Evolutionary conservation across 53 echinoderm and acorn worm species (phyloP), one percentile per base, ranked within the genome.

Genomic region (Glandiceps talaboti): DNA sequence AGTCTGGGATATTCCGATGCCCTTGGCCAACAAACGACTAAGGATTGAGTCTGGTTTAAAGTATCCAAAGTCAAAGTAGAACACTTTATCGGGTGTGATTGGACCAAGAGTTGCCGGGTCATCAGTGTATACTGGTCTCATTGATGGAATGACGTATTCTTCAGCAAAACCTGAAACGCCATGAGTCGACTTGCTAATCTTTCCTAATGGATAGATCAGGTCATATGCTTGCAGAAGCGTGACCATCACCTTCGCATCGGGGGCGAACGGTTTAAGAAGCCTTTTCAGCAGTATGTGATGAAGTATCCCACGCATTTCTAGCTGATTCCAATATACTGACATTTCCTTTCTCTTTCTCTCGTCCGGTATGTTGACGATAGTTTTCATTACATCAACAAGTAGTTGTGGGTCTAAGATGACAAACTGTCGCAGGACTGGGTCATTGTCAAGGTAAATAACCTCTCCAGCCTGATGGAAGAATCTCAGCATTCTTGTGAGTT

Each of bases 51-150:
- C 80, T 0, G 83, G 73, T 1, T 33, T 30, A 26, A 80, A 79
- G 31, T 80, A 87, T 32, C 84, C 83, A 33, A 87, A 87, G 74
- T 87, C 87, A 73, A 87, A 87, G 80, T 80, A 80, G 73, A 76
- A 87, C 32, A 45, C 20, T 20, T 20, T 45, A 45, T 45, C 6
- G 64, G 64, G 64, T 20, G 6, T 45, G 64, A 45, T 20, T 12
- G 64, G 64, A 45, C 64, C 64, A 12, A 45, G 64, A 6, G 6
- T 6, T 12, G 6, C 64, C 6, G 64, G 6, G 6, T 45, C 20
- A 6, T 20, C 64, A 45, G 6, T 20, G 20, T 45, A 45, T 12
- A 12, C 64, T 45, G 64, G 64, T 45, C 64, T 45, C 64, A 45
- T 45, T 45, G 64, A 45, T 6, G 64, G 64, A 20, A 45, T 20